Percentiles rank a stretch among this genome's conserved stretches.
These are phyloP conservation scores for Drosophila subpulchrella DNA, from an alignment of 1,140 invertebrate species.

Conservation along the genomic window DNA sequence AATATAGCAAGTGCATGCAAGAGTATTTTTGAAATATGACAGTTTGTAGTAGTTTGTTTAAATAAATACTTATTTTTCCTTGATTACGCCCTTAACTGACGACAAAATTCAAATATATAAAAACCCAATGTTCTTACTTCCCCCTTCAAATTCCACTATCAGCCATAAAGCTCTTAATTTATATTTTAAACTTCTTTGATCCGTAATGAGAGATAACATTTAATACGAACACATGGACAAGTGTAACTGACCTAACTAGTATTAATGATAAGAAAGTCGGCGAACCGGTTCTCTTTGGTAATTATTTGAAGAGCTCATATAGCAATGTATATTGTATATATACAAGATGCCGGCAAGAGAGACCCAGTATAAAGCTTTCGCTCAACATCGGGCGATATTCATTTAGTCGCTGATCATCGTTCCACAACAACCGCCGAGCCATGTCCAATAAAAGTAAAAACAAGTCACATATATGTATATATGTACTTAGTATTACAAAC, in stretches of 20 bases:
- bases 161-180: background rate
- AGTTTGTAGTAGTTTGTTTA: no score
- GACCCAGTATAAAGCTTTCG: slow-evolving; percentile 30
- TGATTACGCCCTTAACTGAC: no score
- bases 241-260: slow-evolving; percentile 1
- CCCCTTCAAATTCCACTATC: no score
- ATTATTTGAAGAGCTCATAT: background rate
- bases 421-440: slow-evolving; percentile 30
- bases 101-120: no score
- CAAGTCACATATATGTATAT: slow-evolving; percentile 1
- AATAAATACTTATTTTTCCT: no score
- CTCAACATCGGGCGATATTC: slow-evolving; percentile 12
- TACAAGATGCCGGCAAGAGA: slow-evolving; percentile 8
- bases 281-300: slow-evolving; percentile 12
- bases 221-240: background rate
- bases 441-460: slow-evolving; percentile 62
- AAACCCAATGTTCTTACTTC: no score
- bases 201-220: background rate
- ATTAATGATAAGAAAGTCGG: slow-evolving; percentile 27
- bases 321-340: background rate
- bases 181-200: background rate
- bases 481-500: slow-evolving; percentile 5
- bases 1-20: no score
- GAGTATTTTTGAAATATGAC: no score
- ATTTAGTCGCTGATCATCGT: slow-evolving; percentile 40